Percentiles rank a stretch among this genome's conserved stretches.
Conservation (phyloP, 2,797 vertebrate genomes). For the Silurus lanzhouensis region DNA sequence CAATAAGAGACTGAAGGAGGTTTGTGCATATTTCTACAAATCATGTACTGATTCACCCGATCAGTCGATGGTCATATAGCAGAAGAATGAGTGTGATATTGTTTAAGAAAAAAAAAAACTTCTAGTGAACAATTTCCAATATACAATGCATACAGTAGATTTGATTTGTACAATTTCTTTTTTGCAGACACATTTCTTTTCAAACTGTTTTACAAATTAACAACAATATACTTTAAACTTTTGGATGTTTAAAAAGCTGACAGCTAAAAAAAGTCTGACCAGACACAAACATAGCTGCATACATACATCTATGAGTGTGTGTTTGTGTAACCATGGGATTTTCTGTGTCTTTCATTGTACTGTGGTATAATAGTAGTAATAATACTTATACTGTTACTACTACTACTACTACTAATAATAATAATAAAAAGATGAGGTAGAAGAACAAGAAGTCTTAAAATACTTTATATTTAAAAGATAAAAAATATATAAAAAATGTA, state of each 20-base stretch:
- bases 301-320: no score
- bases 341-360: neutral
- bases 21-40: conserved; percentile 21
- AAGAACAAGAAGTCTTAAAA: no score
- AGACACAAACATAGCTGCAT: no score
- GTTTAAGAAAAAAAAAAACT: neutral
- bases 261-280: neutral
- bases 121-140: neutral
- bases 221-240: neutral
- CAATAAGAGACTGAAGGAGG: conserved; percentile 39
- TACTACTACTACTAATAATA: neutral
- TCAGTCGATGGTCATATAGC: neutral
- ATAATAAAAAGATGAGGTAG: no score
- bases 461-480: neutral
- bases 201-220: neutral
- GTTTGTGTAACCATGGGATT: neutral
- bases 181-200: neutral
- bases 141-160: neutral
- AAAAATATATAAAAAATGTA: neutral
- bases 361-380: neutral
- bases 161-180: no score
- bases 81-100: neutral
- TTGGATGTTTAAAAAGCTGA: neutral
- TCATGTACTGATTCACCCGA: conserved; percentile 5
- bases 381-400: neutral